A percentile compares a stretch with the other conserved stretches of the same genome.
phyloP scores from a whole-genome alignment of 2,888 invertebrate genomes.

The Pteria penguin region DNA sequence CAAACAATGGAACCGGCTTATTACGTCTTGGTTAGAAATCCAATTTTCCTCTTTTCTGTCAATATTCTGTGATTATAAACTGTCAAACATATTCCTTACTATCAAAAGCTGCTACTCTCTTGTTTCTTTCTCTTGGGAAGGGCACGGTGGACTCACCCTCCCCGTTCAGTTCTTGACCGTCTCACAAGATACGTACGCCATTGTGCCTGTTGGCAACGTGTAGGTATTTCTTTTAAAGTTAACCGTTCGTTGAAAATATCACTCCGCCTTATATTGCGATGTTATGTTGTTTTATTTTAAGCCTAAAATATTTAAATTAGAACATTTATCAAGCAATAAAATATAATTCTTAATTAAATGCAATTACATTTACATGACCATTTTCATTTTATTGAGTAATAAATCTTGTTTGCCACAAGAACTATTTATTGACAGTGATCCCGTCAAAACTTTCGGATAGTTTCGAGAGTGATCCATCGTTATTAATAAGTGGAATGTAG shows the following conservation, averaged over 20 bases:
- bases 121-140: conserved; percentile 65
- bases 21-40: conserved; percentile 5
- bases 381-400: too few relatives aligned
- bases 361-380: too few relatives aligned
- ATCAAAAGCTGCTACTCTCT: conserved; percentile 45
- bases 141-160: conserved; percentile 53
- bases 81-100: conserved; percentile 12
- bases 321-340: too few relatives aligned
- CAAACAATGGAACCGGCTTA: neutral
- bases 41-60: conserved; percentile 8
- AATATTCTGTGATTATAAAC: conserved; percentile 12
- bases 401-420: too few relatives aligned
- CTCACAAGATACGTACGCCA: conserved; percentile 52
- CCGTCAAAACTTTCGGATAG: too few relatives aligned
- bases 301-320: too few relatives aligned
- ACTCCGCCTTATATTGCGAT: too few relatives aligned
- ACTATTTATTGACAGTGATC: too few relatives aligned
- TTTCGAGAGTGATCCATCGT: too few relatives aligned
- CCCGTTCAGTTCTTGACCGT: conserved; percentile 52
- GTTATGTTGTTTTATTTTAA: too few relatives aligned
- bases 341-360: too few relatives aligned
- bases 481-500: too few relatives aligned
- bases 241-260: neutral
- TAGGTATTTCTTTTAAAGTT: conserved; percentile 17
- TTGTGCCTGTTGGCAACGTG: conserved; percentile 67